Percentiles rank a stretch among this genome's conserved stretches.
Conservation (phyloP, 2,113 vertebrate species). For the Chaetodon auriga region DNA sequence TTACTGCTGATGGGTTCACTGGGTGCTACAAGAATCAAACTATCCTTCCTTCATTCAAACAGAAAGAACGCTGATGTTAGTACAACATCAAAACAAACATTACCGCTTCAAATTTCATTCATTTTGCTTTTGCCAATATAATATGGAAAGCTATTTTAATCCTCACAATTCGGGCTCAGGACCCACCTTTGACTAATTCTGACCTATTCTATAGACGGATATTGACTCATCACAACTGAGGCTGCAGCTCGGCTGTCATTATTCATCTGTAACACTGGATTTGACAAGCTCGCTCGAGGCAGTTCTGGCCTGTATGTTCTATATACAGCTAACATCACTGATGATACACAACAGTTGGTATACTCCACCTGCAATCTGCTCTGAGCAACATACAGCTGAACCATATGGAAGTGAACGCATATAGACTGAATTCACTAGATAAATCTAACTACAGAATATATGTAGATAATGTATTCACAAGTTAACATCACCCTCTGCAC, state of each 20-base stretch:
- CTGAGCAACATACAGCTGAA: neutral
- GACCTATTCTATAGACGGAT: conserved; percentile 28
- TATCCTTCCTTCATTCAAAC: neutral
- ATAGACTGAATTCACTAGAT: neutral
- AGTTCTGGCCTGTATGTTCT: conserved; percentile 35
- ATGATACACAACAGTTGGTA: conserved; percentile 24
- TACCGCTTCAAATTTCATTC: neutral
- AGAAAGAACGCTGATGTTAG: neutral
- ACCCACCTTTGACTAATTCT: neutral
- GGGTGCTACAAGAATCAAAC: neutral
- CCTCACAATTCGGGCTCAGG: neutral
- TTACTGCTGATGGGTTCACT: conserved; percentile 1
- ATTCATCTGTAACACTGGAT: conserved; percentile 27
- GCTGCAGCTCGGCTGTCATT: conserved; percentile 48
- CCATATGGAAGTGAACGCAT: neutral
- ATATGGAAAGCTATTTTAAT: neutral
- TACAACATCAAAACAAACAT: neutral
- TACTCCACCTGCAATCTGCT: conserved; percentile 17
- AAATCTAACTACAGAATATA: neutral
- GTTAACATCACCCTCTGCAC: neutral
- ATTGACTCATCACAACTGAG: conserved; percentile 57
- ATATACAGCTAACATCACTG: conserved; percentile 17
- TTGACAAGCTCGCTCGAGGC: conserved; percentile 47
- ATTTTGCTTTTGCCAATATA: neutral
- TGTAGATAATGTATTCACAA: conserved; percentile 4